Conservation (phyloP, 2,797 vertebrate species). For the Lerista edwardsae region DNA sequence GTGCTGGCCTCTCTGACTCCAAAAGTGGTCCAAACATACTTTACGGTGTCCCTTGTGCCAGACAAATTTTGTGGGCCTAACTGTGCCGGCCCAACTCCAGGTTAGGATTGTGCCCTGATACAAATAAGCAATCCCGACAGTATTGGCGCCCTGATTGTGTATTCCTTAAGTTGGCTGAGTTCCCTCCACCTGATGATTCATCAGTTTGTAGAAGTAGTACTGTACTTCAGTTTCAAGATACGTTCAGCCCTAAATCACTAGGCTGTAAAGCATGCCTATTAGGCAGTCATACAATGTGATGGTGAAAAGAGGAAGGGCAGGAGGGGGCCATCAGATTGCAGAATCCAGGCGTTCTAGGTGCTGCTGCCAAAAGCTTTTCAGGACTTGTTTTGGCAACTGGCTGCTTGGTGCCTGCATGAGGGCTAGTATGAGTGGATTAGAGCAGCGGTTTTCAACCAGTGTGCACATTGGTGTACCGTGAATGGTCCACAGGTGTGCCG, state of each 20-base stretch:
- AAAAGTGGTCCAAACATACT: too few relatives aligned
- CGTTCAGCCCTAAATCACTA: neutral
- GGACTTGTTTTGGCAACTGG: neutral
- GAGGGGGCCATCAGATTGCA: neutral
- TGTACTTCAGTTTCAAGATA: neutral
- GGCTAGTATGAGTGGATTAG: neutral
- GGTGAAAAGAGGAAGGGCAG: neutral
- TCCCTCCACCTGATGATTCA: neutral
- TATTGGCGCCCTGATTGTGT: neutral
- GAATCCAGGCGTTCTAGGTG: neutral
- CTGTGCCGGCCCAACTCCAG: too few relatives aligned
- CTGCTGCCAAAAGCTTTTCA: neutral
- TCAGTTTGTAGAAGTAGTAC: neutral
- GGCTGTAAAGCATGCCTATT: neutral
- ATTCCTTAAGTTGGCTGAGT: neutral
- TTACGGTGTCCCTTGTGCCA: too few relatives aligned
- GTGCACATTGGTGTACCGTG: too few relatives aligned
- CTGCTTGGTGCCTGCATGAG: neutral
- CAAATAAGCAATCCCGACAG: neutral
- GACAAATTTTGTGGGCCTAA: too few relatives aligned
- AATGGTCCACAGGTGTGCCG: too few relatives aligned
- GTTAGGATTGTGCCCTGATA: too few relatives aligned
- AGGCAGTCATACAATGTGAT: too few relatives aligned
- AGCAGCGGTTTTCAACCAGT: too few relatives aligned
- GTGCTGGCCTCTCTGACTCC: too few relatives aligned